A percentile compares a stretch with the other conserved stretches of the same genome.
Conservation (phyloP, 2,888 invertebrate species). For the Hedychridium roseum region DNA sequence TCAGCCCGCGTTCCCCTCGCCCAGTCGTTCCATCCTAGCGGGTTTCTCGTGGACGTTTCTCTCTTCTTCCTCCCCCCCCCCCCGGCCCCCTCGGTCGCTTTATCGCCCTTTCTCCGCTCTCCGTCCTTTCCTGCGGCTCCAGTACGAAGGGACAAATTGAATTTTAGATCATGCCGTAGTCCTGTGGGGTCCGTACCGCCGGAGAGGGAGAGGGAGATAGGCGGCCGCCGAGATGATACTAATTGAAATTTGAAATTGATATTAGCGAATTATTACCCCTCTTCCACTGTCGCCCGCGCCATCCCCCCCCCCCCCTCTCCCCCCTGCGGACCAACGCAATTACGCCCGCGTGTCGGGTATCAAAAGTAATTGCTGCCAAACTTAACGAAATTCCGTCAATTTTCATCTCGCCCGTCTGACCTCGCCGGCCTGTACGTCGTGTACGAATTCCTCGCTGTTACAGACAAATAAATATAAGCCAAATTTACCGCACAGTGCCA, state of each 20-base stretch:
- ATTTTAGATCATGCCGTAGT: conserved; percentile 63
- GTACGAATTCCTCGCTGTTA: too few relatives aligned
- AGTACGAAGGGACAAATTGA: conserved; percentile 63
- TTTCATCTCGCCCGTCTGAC: conserved; percentile 40
- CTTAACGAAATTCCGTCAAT: conserved; percentile 58
- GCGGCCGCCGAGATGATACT: conserved; percentile 61
- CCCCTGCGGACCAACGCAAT: conserved; percentile 50
- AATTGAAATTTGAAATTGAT: conserved; percentile 65
- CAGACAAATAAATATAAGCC: too few relatives aligned
- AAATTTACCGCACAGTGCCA: too few relatives aligned
- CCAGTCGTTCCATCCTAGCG: not conserved
- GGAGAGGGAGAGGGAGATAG: conserved; percentile 19
- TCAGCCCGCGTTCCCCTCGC: too few relatives aligned
- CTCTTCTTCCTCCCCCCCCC: conserved; percentile 14
- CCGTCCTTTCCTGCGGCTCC: conserved; percentile 38
- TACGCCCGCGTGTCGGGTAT: conserved; percentile 61
- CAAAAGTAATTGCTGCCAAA: conserved; percentile 63
- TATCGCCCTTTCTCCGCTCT: conserved; percentile 17
- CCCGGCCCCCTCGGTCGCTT: conserved; percentile 20
- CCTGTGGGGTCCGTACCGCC: conserved; percentile 51
- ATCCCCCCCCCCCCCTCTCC: conserved; percentile 11
- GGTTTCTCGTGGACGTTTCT: not conserved
- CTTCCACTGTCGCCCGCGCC: conserved; percentile 29
- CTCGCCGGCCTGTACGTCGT: too few relatives aligned
- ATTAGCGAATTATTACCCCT: conserved; percentile 64